phyloP scores from a whole-genome alignment of 2,113 vertebrate species.

The Rhinopomastus cyanomelas region DNA sequence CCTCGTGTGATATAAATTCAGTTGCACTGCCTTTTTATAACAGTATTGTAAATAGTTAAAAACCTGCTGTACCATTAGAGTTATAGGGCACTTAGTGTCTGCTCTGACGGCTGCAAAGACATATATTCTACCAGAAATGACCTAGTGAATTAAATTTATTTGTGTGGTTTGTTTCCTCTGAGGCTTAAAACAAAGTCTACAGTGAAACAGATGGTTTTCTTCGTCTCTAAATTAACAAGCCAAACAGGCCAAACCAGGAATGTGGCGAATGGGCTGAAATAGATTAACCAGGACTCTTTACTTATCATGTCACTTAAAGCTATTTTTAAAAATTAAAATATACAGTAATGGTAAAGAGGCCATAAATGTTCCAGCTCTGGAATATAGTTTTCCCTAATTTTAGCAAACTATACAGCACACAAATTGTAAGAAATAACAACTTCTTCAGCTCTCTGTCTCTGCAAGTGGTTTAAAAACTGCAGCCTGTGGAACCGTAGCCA shows the following conservation, averaged over 20 bases:
- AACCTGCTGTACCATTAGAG: background rate
- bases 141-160: slow-evolving; percentile 48
- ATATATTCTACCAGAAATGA: slow-evolving; percentile 42
- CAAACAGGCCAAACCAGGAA: slow-evolving; percentile 40
- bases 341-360: slow-evolving; percentile 50
- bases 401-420: slow-evolving; percentile 38
- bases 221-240: slow-evolving; percentile 58
- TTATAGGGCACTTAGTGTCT: slow-evolving; percentile 22
- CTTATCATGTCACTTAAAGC: slow-evolving; percentile 60
- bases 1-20: background rate
- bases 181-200: slow-evolving; percentile 59
- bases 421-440: slow-evolving; percentile 52
- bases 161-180: slow-evolving; percentile 62
- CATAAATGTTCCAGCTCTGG: slow-evolving; percentile 33
- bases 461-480: slow-evolving; percentile 45
- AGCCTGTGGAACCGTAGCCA: slow-evolving; percentile 15
- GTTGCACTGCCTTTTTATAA: slow-evolving; percentile 1
- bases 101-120: slow-evolving; percentile 27
- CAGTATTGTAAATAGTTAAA: slow-evolving; percentile 38
- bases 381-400: slow-evolving; percentile 56
- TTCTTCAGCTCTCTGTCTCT: slow-evolving; percentile 14
- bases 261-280: slow-evolving; percentile 51
- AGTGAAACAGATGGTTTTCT: slow-evolving; percentile 66
- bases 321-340: slow-evolving; percentile 66
- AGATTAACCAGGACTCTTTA: slow-evolving; percentile 52